Evolutionary conservation across 2,888 invertebrate genomes (phyloP).

Genomic region (Prosapia bicincta): DNA sequence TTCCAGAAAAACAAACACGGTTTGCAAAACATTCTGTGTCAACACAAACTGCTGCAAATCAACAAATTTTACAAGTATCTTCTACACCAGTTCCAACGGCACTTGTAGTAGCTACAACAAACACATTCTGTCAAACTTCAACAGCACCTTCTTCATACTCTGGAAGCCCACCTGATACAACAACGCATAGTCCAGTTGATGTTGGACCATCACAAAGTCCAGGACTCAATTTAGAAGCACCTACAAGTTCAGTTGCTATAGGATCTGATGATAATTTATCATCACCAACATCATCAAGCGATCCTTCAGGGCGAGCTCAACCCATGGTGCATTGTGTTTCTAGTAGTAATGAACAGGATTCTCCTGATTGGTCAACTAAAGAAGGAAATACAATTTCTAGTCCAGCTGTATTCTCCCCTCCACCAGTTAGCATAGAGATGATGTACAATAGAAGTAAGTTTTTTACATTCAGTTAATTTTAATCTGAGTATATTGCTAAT

Average conservation of each 20-base stretch:
- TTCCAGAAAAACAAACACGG: conserved; percentile 37
- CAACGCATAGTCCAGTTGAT: conserved; percentile 76
- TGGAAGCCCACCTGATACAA: conserved; percentile 77
- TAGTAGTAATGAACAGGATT: conserved; percentile 60
- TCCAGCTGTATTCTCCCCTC: conserved; percentile 24
- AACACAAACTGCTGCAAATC: conserved; percentile 60
- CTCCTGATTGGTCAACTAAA: conserved; percentile 21
- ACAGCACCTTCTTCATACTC: conserved; percentile 40
- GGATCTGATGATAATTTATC: conserved; percentile 44
- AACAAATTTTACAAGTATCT: conserved; percentile 39
- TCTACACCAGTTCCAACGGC: conserved; percentile 43
- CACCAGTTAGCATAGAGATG: conserved; percentile 15
- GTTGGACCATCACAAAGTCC: conserved; percentile 32
- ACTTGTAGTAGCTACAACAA: conserved; percentile 40
- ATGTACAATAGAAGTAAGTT: conserved; percentile 23
- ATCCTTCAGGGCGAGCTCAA: conserved; percentile 30
- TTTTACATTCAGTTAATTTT: too few species aligned
- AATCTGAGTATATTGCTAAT: too few species aligned
- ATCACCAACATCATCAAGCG: conserved; percentile 43
- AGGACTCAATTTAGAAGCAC: conserved; percentile 27
- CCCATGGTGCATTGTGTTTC: conserved; percentile 86
- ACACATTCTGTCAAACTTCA: conserved; percentile 46
- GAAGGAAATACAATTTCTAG: conserved; percentile 10
- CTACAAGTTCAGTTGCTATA: conserved; percentile 33
- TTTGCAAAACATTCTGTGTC: conserved; percentile 64